phyloP scores from a whole-genome alignment of 1,140 invertebrate species.

The Drosophila repleta region DNA sequence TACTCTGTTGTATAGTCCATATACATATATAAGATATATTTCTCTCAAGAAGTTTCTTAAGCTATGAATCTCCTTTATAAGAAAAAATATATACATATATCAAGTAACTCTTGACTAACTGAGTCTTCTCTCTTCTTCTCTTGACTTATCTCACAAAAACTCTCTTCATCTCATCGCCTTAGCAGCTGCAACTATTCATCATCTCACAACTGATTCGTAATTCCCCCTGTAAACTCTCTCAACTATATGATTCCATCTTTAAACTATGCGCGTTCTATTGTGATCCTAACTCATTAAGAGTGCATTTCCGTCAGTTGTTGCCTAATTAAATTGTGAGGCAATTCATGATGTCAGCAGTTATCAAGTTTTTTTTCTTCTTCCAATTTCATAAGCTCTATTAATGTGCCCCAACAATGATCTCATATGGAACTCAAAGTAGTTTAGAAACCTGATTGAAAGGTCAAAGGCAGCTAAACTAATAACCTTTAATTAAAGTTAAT shows the following conservation, averaged over 20 bases:
- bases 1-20: no score
- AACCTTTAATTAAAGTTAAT: neutral
- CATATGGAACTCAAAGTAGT: neutral
- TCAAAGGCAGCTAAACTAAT: slow-evolving; percentile 3
- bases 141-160: no score
- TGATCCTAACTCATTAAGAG: slow-evolving; percentile 2
- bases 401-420: slow-evolving; percentile 4
- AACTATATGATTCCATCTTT: neutral
- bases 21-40: no score
- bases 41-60: neutral
- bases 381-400: neutral
- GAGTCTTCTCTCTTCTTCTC: no score
- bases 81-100: no score
- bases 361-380: neutral
- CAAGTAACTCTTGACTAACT: no score
- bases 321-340: slow-evolving; percentile 23
- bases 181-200: no score
- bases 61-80: no score
- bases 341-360: slow-evolving; percentile 24
- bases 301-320: slow-evolving; percentile 8
- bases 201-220: no score
- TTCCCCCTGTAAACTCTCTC: neutral
- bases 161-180: no score
- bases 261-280: neutral
- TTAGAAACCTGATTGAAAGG: slow-evolving; percentile 15